Evolutionary conservation across 2,888 invertebrate genomes (phyloP), one percentile per base, ranked within the genome.

Genomic region (Tholera decimalis): DNA sequence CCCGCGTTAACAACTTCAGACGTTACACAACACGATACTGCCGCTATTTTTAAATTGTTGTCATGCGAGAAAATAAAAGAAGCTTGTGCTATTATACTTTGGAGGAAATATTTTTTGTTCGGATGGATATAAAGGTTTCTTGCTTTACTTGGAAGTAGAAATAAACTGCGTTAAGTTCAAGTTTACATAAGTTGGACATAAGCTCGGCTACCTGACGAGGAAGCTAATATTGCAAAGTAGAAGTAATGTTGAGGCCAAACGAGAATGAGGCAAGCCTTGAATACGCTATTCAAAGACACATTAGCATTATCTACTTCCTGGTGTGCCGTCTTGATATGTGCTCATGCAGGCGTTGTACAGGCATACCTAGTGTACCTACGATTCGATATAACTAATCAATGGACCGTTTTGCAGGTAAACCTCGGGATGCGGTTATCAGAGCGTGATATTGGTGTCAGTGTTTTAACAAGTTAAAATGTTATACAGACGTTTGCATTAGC

Each of bases 271-370:
- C 89, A 85, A 93, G 91, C 95, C 95, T 95, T 95, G 95, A 94
- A 93, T 93, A 91, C 87, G 82, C 90, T 91, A 92, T 91, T 93
- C 92, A 93, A 92, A 94, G 93, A 86, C 92, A 89, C 90, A 94
- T 95, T 94, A 93, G 92, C 93, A 94, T 94, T 92, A 88, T 87
- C 78, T 85, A 90, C 91, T 95, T 95, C 95, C 95, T 94, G 91
- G 89, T 93, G 88, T 83, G 84, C 85, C 86, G 88, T 89, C 87
- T 84, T 85, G 85, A 88, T 87, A 87, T 90, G 85, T 88, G 88
- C 88, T 88, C 89, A 85, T 85, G 83, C 86, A 85, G 83, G 85
- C 84, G 81, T 86, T 87, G 85, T 86, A 80, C 82, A 83, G 83
- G 80, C 84, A 84, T 71, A n/a, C n/a, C n/a, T n/a, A 82, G 73